A percentile compares a stretch with the other conserved stretches of the same genome.
Evolutionary conservation across 2,888 invertebrate genomes (phyloP).

Genomic region (Ceriagrion tenellum): DNA sequence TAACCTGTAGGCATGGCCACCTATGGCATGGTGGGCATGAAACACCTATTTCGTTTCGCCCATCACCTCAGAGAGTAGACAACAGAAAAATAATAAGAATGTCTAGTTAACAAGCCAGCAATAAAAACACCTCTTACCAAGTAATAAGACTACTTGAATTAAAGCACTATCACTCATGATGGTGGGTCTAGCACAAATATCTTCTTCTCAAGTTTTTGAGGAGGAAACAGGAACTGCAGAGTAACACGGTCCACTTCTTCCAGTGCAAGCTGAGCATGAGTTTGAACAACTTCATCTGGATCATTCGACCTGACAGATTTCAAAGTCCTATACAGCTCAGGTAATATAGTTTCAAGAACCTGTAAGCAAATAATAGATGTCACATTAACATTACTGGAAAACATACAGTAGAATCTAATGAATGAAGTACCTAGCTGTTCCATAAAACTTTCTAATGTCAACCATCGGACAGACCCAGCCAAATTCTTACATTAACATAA

Average conservation of each 20-base stretch:
- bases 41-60: background rate
- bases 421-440: too few species aligned
- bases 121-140: slow-evolving; percentile 1
- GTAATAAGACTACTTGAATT: background rate
- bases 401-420: too few species aligned
- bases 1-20: background rate
- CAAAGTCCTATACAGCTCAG: slow-evolving; percentile 86
- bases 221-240: slow-evolving; percentile 82
- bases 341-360: slow-evolving; percentile 84
- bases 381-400: background rate
- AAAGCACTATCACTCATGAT: slow-evolving; percentile 30
- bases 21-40: too few species aligned
- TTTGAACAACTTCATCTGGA: slow-evolving; percentile 84
- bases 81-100: background rate
- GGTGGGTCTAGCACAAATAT: slow-evolving; percentile 78
- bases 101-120: background rate
- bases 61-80: background rate
- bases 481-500: too few species aligned
- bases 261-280: slow-evolving; percentile 88
- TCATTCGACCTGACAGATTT: slow-evolving; percentile 83
- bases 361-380: slow-evolving; percentile 73
- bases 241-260: slow-evolving; percentile 88
- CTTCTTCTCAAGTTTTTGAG: slow-evolving; percentile 81
- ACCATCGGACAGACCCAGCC: too few species aligned
- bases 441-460: too few species aligned